A percentile compares a stretch with the other conserved stretches of the same genome.
Evolutionary conservation across 2,797 vertebrate species (phyloP).

Genomic region (Sebastes hubbsi): DNA sequence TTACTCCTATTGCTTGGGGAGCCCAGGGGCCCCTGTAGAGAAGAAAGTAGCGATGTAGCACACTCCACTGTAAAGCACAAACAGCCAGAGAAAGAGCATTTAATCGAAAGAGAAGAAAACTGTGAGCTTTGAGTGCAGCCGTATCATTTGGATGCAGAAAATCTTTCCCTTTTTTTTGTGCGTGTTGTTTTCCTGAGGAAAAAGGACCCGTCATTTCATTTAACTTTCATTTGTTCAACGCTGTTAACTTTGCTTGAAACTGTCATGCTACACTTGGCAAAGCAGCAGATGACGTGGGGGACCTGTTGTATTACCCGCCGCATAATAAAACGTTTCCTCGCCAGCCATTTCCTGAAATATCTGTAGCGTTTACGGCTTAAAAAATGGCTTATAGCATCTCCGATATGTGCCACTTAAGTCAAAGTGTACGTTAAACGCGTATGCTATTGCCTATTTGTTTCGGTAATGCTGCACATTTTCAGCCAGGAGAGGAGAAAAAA

Average conservation of each 20-base stretch:
- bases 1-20: conserved; percentile 89
- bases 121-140: conserved; percentile 77
- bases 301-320: conserved; percentile 71
- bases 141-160: conserved; percentile 78
- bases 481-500: conserved; percentile 36
- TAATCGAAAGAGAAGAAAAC: conserved; percentile 83
- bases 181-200: conserved; percentile 44
- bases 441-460: conserved; percentile 73
- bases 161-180: conserved; percentile 41
- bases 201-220: conserved; percentile 69
- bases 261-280: conserved; percentile 70
- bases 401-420: conserved; percentile 64
- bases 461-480: conserved; percentile 68
- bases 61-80: conserved; percentile 84
- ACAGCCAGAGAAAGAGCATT: conserved; percentile 84
- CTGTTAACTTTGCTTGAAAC: conserved; percentile 78
- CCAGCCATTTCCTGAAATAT: conserved; percentile 51
- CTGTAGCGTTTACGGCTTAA: conserved; percentile 38
- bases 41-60: conserved; percentile 84
- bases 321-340: conserved; percentile 64
- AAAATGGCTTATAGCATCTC: conserved; percentile 45
- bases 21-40: conserved; percentile 85
- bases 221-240: conserved; percentile 75
- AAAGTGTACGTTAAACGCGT: conserved; percentile 64
- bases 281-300: conserved; percentile 68